Evolutionary conservation across 2,113 vertebrate genomes (phyloP), one percentile per base, ranked within the genome.

Genomic region (Bambusicola thoracicus): DNA sequence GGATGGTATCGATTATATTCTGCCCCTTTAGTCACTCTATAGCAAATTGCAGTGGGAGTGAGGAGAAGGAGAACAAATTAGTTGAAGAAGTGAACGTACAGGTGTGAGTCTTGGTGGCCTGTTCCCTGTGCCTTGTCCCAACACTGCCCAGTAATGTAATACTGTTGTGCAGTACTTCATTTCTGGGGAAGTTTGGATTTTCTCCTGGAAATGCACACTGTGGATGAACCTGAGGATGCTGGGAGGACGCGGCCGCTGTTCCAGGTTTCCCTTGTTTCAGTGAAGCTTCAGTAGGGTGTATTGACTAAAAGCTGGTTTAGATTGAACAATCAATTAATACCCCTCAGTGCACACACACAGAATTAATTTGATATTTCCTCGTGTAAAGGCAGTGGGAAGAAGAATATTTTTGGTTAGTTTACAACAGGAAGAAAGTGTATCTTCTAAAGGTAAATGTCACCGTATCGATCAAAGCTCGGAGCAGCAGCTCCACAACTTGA

Each of bases 311-410:
- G 82, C 53, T 75, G 55, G 75, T 90, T 91, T 89, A 48, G 63
- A 32, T 40, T 44, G 76, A 92, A 43, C 3, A 4, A 83, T 90
- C 90, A 79, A 83, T 85, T 92, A 78, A 83, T 67, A 40, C n/a
- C 27, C 56, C 58, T 77, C 72, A 38, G 44, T 0, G 4, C 11
- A 15, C 40, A 29, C 19, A 32, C 41, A 21, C 49, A 32, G 85
- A 94, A 92, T 88, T 94, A 76, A 93, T 94, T 87, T 84, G 74
- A 49, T 73, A 78, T 48, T 79, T 68, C 29, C 66, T 56, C 59
- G 68, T 36, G 65, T 75, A 61, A 85, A 87, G 74, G 21, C 49
- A 27, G 56, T n/a, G 81, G 72, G 69, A 81, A 59, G 65, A 85
- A 75, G 62, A 68, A 21, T 43, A 30, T 27, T 67, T 93, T 72